These are phyloP conservation scores for Lithosia quadra DNA, from an alignment of 2,888 invertebrate genomes.

Conservation along the genomic window DNA sequence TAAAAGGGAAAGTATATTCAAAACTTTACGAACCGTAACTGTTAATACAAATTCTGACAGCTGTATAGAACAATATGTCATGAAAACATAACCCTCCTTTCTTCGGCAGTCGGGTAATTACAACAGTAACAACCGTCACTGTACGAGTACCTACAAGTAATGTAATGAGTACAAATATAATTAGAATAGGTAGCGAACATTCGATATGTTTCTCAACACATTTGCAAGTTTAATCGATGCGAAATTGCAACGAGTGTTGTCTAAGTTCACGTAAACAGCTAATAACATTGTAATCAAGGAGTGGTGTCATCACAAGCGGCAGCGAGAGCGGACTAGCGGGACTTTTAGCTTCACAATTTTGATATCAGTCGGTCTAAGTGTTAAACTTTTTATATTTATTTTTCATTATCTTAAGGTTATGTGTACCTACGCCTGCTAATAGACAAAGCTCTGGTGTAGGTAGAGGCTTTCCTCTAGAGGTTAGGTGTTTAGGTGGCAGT, in stretches of 20 bases:
- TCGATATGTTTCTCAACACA: constrained; percentile 50
- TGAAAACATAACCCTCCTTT: too few relatives aligned
- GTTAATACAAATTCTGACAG: constrained; percentile 3
- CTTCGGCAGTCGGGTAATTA: too few relatives aligned
- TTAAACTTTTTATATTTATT: too few relatives aligned
- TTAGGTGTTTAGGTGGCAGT: neutral
- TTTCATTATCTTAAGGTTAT: too few relatives aligned
- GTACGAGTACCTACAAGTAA: neutral
- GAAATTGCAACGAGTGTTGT: constrained; percentile 54
- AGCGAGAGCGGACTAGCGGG: constrained; percentile 18
- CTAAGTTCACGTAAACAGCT: constrained; percentile 58
- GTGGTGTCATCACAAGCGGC: neutral
- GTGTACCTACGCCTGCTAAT: too few relatives aligned
- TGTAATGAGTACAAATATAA: constrained; percentile 12
- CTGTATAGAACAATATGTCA: neutral
- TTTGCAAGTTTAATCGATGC: constrained; percentile 58
- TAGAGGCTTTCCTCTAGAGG: too few relatives aligned
- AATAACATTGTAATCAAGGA: constrained; percentile 59
- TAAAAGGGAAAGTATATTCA: constrained; percentile 6
- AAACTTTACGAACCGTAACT: neutral
- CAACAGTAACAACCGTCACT: constrained; percentile 11
- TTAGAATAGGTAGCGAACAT: constrained; percentile 27
- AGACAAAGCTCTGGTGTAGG: too few relatives aligned
- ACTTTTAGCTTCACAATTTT: neutral
- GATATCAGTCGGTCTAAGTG: too few relatives aligned